These are phyloP conservation scores for Tenodera sinensis DNA, from an alignment of 2,888 invertebrate genomes.

Conservation along the genomic window DNA sequence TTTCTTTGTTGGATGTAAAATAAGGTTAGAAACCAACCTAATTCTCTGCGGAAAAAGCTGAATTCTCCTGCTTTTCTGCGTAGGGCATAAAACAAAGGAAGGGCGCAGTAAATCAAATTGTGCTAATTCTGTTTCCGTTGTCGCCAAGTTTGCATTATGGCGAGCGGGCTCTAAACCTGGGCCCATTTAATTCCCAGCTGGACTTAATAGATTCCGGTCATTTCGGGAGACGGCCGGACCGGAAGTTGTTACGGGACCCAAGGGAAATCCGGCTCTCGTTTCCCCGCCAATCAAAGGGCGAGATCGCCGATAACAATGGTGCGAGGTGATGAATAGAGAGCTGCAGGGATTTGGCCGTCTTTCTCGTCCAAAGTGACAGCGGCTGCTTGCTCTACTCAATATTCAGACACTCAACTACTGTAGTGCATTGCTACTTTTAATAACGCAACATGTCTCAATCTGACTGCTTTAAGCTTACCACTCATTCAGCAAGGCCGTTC, in stretches of 20 bases:
- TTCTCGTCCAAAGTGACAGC: too few relatives aligned
- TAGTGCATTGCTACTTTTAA: too few relatives aligned
- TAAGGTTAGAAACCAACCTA: neutral
- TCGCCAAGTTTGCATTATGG: neutral
- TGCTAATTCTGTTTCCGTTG: neutral
- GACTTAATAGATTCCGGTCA: slow-evolving; percentile 9
- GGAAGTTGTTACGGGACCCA: slow-evolving; percentile 33
- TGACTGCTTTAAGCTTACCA: too few relatives aligned
- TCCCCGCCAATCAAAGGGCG: slow-evolving; percentile 30
- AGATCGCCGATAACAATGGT: slow-evolving; percentile 22
- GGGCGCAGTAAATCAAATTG: neutral
- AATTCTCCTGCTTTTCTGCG: neutral
- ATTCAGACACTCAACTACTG: too few relatives aligned
- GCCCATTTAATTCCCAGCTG: neutral
- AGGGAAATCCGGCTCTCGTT: slow-evolving; percentile 33
- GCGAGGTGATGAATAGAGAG: neutral
- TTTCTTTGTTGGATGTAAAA: too few relatives aligned
- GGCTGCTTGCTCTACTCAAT: too few relatives aligned
- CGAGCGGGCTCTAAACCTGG: neutral
- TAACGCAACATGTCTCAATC: too few relatives aligned
- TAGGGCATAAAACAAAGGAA: neutral
- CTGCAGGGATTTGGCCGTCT: neutral
- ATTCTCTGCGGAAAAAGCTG: neutral
- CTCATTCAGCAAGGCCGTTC: too few relatives aligned
- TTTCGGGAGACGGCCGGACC: slow-evolving; percentile 24